Percentiles rank a stretch among this genome's conserved stretches.
These are phyloP conservation scores for Hymenochirus boettgeri DNA, from an alignment of 2,113 vertebrate species.

Conservation along the genomic window DNA sequence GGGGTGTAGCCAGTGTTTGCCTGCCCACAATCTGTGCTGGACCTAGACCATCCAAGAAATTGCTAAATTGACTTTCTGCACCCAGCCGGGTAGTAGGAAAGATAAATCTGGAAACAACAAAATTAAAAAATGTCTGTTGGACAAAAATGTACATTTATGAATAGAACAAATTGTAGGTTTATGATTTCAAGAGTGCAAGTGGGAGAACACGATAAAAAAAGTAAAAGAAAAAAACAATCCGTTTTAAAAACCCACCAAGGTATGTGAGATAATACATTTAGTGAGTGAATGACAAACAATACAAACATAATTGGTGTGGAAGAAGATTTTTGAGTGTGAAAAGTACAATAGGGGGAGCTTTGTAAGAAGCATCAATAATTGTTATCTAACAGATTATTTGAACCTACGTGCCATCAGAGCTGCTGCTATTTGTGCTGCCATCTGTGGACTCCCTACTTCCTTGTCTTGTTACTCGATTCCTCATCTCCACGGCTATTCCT, in stretches of 20 bases:
- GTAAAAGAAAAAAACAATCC: too few relatives aligned
- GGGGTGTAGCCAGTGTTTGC: slow-evolving; percentile 89
- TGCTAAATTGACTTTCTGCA: slow-evolving; percentile 94
- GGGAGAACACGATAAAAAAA: not conserved
- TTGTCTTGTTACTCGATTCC: slow-evolving; percentile 88
- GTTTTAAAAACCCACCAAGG: too few relatives aligned
- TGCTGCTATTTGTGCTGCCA: slow-evolving; percentile 97
- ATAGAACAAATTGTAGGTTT: too few relatives aligned
- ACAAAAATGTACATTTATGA: too few relatives aligned
- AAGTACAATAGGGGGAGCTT: not conserved
- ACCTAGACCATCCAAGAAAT: slow-evolving; percentile 92
- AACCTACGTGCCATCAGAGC: slow-evolving; percentile 94
- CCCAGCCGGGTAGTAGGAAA: slow-evolving; percentile 89
- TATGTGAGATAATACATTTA: too few relatives aligned
- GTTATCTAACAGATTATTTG: not conserved
- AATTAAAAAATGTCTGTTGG: not conserved
- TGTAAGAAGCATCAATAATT: not conserved
- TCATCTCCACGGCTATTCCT: slow-evolving; percentile 95
- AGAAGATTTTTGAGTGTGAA: not conserved
- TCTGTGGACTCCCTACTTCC: slow-evolving; percentile 94
- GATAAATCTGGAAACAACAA: slow-evolving; percentile 75
- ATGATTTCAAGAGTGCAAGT: not conserved
- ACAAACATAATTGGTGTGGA: too few relatives aligned
- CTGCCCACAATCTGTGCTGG: slow-evolving; percentile 95
- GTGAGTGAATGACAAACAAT: too few relatives aligned